These are phyloP conservation scores for Acronicta psi DNA, from an alignment of 2,888 invertebrate species.

Conservation along the genomic window DNA sequence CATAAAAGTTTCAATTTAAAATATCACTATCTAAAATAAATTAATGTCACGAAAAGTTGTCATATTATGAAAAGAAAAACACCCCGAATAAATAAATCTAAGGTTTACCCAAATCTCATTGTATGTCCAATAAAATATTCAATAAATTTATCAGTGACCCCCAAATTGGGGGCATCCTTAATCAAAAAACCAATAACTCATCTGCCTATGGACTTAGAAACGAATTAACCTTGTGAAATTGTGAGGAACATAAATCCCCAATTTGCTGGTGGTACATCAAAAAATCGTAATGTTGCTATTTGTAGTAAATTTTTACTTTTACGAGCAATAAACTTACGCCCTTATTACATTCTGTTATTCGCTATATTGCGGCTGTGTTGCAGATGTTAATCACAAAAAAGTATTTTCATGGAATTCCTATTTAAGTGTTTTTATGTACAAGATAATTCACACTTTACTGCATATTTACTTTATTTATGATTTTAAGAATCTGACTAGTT, in stretches of 20 bases:
- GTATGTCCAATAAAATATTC: neutral
- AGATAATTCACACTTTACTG: neutral
- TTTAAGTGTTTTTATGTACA: too few relatives aligned
- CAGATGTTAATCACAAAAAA: neutral
- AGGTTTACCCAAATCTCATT: neutral
- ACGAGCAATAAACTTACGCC: constrained; percentile 39
- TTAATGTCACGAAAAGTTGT: neutral
- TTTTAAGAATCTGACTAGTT: too few relatives aligned
- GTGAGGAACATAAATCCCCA: constrained; percentile 6
- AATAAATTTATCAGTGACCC: constrained; percentile 6
- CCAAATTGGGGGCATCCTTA: neutral
- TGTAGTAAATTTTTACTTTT: constrained; percentile 38
- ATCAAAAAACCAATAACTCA: constrained; percentile 27
- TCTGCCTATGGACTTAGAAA: constrained; percentile 1
- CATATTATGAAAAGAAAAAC: too few relatives aligned
- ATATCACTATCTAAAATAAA: neutral
- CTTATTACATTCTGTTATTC: constrained; percentile 30
- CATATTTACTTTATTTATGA: too few relatives aligned
- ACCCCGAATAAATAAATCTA: constrained; percentile 24
- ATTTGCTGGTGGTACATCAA: constrained; percentile 17
- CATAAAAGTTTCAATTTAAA: neutral
- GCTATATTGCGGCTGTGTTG: constrained; percentile 3
- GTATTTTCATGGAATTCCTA: neutral
- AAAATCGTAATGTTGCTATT: constrained; percentile 29
- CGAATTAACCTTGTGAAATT: constrained; percentile 6